A percentile compares a stretch with the other conserved stretches of the same genome.
phyloP scores from a whole-genome alignment of 2,797 vertebrate species.

The Microctenopoma lineatum region DNA sequence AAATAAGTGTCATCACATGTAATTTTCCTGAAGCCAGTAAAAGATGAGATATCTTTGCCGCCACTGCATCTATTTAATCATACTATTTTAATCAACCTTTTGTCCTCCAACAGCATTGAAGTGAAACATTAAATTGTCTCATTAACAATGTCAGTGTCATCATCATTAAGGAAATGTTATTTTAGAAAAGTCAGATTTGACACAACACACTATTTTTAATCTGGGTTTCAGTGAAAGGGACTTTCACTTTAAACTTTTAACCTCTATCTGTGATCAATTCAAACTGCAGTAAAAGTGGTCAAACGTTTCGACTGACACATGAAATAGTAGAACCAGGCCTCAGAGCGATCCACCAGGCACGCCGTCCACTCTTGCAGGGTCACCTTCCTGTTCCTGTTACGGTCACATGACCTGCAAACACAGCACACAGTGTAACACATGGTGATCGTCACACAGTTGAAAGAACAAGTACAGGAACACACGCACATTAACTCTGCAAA shows the following conservation, averaged over 20 bases:
- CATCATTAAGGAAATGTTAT: neutral
- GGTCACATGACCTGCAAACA: slow-evolving; percentile 80
- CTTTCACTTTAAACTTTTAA: neutral
- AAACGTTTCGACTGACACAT: slow-evolving; percentile 73
- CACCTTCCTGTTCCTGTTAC: slow-evolving; percentile 82
- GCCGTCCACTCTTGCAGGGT: slow-evolving; percentile 82
- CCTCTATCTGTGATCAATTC: neutral
- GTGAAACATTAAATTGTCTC: neutral
- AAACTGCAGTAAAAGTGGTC: neutral
- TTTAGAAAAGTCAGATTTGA: neutral
- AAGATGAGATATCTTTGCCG: neutral
- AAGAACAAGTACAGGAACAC: slow-evolving; percentile 6
- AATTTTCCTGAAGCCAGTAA: neutral
- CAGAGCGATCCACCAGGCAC: slow-evolving; percentile 79
- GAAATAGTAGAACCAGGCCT: slow-evolving; percentile 78
- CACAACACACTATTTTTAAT: neutral
- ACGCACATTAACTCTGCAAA: neutral
- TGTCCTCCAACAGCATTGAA: neutral
- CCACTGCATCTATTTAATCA: neutral
- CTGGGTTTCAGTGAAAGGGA: neutral
- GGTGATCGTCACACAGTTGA: slow-evolving; percentile 15
- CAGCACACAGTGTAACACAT: slow-evolving; percentile 37
- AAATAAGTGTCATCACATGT: neutral
- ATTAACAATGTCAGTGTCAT: slow-evolving; percentile 1
- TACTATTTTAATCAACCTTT: neutral